Percentiles rank a stretch among this genome's conserved stretches.
Evolutionary conservation across 2,888 invertebrate species (phyloP).

Genomic region (Tipula unca): DNA sequence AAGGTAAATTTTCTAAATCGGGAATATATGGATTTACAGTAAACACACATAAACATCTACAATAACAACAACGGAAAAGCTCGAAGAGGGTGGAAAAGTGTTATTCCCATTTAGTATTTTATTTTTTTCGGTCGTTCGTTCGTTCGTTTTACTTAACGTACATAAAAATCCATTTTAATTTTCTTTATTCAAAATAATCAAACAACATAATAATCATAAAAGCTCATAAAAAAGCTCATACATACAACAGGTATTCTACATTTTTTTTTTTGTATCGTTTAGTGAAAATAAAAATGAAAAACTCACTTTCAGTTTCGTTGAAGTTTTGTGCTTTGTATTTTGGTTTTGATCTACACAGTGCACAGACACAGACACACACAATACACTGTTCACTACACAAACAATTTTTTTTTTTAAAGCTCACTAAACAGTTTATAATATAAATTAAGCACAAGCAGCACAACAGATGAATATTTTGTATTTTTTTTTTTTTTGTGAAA

Average conservation of each 20-base stretch:
- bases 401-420: background rate
- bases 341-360: background rate
- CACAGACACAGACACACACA: background rate
- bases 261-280: background rate
- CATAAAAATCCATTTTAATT: constrained; percentile 1
- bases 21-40: background rate
- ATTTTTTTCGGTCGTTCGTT: background rate
- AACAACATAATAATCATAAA: background rate
- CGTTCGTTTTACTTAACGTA: background rate
- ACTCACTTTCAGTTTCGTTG: background rate
- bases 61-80: background rate
- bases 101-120: no score
- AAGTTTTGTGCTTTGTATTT: no score
- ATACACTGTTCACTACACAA: background rate
- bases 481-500: background rate
- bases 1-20: constrained; percentile 8
- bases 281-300: background rate
- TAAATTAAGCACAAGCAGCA: background rate
- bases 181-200: constrained; percentile 8
- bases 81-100: background rate
- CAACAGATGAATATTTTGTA: background rate
- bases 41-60: background rate
- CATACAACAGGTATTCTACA: background rate
- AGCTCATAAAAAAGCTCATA: background rate
- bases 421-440: background rate